phyloP scores from a whole-genome alignment of 2,113 vertebrate species.

The Vimba vimba region DNA sequence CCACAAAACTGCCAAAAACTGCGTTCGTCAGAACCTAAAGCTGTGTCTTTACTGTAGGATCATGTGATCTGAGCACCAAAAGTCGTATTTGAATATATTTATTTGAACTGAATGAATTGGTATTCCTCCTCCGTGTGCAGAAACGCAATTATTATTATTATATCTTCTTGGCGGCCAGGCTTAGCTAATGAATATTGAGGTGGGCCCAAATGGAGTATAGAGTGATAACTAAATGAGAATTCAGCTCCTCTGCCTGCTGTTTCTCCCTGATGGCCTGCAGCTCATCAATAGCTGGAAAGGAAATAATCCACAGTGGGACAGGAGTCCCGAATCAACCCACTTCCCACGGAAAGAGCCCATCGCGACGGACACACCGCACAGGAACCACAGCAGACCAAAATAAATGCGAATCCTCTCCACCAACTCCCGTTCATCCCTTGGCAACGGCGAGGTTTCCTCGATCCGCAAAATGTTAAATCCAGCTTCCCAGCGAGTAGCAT shows the following conservation, averaged over 20 bases:
- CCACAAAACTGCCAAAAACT: slow-evolving; percentile 28
- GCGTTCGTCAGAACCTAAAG: neutral
- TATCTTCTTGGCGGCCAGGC: slow-evolving; percentile 29
- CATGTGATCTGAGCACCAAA: neutral
- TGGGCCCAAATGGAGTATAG: slow-evolving; percentile 44
- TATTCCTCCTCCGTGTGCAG: neutral
- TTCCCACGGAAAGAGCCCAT: slow-evolving; percentile 36
- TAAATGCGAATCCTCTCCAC: slow-evolving; percentile 22
- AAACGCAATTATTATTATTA: neutral
- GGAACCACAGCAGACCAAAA: slow-evolving; percentile 49
- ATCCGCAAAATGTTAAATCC: neutral
- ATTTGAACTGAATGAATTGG: slow-evolving; percentile 13
- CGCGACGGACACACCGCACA: slow-evolving; percentile 27
- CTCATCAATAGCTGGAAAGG: slow-evolving; percentile 56
- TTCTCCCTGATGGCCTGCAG: slow-evolving; percentile 29
- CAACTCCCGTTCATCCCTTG: neutral
- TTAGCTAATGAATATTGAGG: slow-evolving; percentile 52
- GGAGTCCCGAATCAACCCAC: slow-evolving; percentile 31
- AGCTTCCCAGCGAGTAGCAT: slow-evolving; percentile 22
- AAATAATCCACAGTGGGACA: slow-evolving; percentile 58
- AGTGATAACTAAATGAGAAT: slow-evolving; percentile 42
- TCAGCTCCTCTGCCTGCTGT: slow-evolving; percentile 49
- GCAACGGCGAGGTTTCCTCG: too few relatives aligned
- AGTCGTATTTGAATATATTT: neutral
- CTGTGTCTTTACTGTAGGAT: neutral